Percentiles rank a stretch among this genome's conserved stretches.
Conservation (phyloP, 2,797 vertebrate genomes). For the Gallinago stenura region DNA sequence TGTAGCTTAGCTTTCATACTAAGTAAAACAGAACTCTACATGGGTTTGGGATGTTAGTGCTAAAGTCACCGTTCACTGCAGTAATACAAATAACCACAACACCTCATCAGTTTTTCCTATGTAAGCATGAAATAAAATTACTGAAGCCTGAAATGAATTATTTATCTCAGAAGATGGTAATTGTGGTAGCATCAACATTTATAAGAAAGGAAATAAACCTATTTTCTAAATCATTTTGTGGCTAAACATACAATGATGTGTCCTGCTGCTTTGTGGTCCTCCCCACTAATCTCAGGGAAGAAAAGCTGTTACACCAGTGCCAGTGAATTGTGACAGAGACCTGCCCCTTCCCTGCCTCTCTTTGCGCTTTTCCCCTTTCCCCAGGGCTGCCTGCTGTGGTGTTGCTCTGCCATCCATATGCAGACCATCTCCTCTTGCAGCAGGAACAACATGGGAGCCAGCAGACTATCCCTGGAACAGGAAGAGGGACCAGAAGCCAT, state of each 20-base stretch:
- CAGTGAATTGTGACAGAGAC: not conserved
- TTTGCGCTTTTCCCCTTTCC: fast-evolving
- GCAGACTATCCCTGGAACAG: not conserved
- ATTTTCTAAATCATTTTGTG: not conserved
- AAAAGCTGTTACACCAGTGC: not conserved
- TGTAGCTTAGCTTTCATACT: not conserved
- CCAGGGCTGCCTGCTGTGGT: not conserved
- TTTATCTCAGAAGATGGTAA: constrained; percentile 8
- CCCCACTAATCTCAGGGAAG: not conserved
- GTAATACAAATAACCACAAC: not conserved
- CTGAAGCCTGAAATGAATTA: not conserved
- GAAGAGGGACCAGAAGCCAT: not conserved
- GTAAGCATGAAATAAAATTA: not conserved
- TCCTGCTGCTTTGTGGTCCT: not conserved
- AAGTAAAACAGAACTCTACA: not conserved
- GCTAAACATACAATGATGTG: fast-evolving
- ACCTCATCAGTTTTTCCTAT: not conserved
- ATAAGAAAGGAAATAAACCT: not conserved
- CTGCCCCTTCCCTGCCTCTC: fast-evolving
- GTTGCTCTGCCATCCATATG: not conserved
- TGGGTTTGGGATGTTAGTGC: not conserved
- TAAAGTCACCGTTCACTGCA: not conserved
- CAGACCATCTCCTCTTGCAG: not conserved
- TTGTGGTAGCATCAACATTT: not conserved
- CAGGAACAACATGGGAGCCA: not conserved